Percentiles rank a stretch among this genome's conserved stretches.
These are phyloP conservation scores for Miniopterus natalensis DNA, from an alignment of 2,113 vertebrate genomes.

Conservation along the genomic window DNA sequence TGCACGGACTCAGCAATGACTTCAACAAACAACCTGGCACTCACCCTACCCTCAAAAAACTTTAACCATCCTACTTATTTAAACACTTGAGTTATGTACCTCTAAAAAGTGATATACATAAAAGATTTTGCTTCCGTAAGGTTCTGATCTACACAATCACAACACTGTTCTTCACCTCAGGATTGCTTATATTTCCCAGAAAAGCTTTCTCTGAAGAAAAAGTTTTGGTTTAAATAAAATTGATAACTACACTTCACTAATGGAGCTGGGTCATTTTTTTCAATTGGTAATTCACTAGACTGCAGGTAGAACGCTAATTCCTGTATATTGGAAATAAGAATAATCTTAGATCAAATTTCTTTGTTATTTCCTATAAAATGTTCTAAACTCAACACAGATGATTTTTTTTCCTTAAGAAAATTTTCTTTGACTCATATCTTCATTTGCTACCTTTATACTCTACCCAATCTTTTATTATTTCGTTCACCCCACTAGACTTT, in stretches of 20 bases:
- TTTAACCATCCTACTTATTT: not conserved
- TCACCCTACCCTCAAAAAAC: not conserved
- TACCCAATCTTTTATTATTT: not conserved
- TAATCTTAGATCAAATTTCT: not conserved
- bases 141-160: not conserved
- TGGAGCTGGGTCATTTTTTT: not conserved
- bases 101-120: not conserved
- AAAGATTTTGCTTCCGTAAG: not conserved
- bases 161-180: not conserved
- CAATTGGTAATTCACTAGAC: not conserved
- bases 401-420: not conserved
- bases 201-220: constrained; percentile 31
- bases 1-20: not conserved
- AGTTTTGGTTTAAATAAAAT: not conserved
- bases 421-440: not conserved
- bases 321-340: not conserved
- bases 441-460: not conserved
- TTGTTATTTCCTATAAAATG: not conserved
- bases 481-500: not conserved
- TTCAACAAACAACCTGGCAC: not conserved
- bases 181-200: not conserved
- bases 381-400: not conserved
- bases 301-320: not conserved
- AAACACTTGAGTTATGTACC: not conserved
- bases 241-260: not conserved